Percentiles rank a stretch among this genome's conserved stretches.
These are phyloP conservation scores for Scaptomyza montana DNA, from an alignment of 1,140 invertebrate genomes.

Conservation along the genomic window DNA sequence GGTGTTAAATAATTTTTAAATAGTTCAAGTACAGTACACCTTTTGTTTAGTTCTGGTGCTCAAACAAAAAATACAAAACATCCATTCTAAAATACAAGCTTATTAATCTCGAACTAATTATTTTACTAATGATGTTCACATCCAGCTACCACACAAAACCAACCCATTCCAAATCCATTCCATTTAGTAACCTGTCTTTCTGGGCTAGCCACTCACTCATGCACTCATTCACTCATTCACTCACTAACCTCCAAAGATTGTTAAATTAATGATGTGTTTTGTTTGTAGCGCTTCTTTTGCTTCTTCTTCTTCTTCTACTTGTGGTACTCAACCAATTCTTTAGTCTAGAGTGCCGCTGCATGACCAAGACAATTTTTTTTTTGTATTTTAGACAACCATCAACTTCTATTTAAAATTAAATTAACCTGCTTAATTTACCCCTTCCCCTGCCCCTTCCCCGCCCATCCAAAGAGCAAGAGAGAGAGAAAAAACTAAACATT, in stretches of 20 bases:
- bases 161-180: slow-evolving; percentile 42
- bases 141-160: slow-evolving; percentile 30
- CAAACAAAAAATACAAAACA: background rate
- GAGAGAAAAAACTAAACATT: slow-evolving; percentile 61
- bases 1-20: background rate
- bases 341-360: slow-evolving; percentile 15
- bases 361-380: slow-evolving; percentile 16
- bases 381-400: slow-evolving; percentile 11
- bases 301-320: slow-evolving; percentile 72
- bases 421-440: slow-evolving; percentile 79
- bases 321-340: slow-evolving; percentile 9
- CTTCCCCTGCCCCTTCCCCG: slow-evolving; percentile 35
- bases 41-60: background rate
- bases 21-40: background rate
- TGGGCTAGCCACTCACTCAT: slow-evolving; percentile 45
- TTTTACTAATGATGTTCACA: slow-evolving; percentile 58
- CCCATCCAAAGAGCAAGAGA: background rate
- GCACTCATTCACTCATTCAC: slow-evolving; percentile 40
- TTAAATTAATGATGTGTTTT: slow-evolving; percentile 71
- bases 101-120: slow-evolving; percentile 37
- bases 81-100: slow-evolving; percentile 34
- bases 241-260: slow-evolving; percentile 72
- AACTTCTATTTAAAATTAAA: slow-evolving; percentile 81
- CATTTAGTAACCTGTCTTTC: slow-evolving; percentile 56
- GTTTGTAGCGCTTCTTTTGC: slow-evolving; percentile 67